These are phyloP conservation scores for Palloptera scutellata DNA, from an alignment of 2,888 invertebrate species.

Conservation along the genomic window DNA sequence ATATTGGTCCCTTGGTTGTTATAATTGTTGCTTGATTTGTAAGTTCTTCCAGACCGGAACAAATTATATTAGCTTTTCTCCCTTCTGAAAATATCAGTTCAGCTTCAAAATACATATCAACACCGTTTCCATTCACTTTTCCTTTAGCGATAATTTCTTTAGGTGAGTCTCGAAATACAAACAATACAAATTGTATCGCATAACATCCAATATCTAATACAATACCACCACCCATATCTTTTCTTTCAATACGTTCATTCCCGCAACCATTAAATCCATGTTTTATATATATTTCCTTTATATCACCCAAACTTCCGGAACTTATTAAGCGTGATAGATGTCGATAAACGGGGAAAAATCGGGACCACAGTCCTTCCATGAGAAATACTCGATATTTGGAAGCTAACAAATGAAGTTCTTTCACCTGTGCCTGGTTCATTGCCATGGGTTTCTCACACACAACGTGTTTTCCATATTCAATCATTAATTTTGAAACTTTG, in stretches of 20 bases:
- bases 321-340: constrained; percentile 68
- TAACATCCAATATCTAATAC: constrained; percentile 80
- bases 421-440: constrained; percentile 75
- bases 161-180: constrained; percentile 74
- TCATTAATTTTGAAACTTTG: constrained; percentile 72
- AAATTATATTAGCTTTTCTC: constrained; percentile 44
- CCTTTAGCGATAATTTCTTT: constrained; percentile 72
- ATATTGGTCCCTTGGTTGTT: constrained; percentile 48
- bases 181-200: constrained; percentile 73
- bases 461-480: constrained; percentile 82
- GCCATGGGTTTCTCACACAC: constrained; percentile 88
- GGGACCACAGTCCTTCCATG: constrained; percentile 87
- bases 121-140: constrained; percentile 72
- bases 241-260: constrained; percentile 68
- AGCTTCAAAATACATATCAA: constrained; percentile 67
- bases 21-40: constrained; percentile 48
- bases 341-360: constrained; percentile 78
- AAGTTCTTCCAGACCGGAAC: constrained; percentile 45
- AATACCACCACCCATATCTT: constrained; percentile 77
- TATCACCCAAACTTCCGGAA: constrained; percentile 68
- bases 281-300: constrained; percentile 70
- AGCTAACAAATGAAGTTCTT: constrained; percentile 72
- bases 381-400: constrained; percentile 73
- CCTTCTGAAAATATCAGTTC: constrained; percentile 45
- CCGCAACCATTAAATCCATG: constrained; percentile 72